A percentile compares a stretch with the other conserved stretches of the same genome.
Conservation (phyloP, 2,888 invertebrate genomes). For the Pterobdella sp. region DNA sequence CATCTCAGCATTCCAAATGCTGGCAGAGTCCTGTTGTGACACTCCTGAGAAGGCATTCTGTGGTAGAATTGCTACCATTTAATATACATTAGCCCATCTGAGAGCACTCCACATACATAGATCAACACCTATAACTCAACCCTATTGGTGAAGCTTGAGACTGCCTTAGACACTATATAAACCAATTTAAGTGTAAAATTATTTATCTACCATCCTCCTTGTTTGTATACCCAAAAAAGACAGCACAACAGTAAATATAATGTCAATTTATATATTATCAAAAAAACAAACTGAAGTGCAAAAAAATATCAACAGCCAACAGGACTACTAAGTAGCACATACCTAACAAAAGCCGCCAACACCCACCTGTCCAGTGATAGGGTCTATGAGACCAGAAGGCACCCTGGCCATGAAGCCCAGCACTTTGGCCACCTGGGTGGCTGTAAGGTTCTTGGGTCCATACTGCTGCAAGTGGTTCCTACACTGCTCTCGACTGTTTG, state of each 20-base stretch:
- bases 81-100: no score
- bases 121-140: no score
- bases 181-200: no score
- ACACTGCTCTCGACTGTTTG: slow-evolving; percentile 46
- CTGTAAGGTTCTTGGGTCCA: slow-evolving; percentile 67
- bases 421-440: slow-evolving; percentile 70
- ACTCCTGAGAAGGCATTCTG: slow-evolving; percentile 28
- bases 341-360: not conserved
- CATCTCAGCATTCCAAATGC: slow-evolving; percentile 83
- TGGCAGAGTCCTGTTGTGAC: slow-evolving; percentile 51
- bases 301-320: not conserved
- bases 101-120: no score
- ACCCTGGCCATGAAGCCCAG: slow-evolving; percentile 47
- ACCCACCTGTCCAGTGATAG: slow-evolving; percentile 41
- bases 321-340: not conserved
- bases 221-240: no score
- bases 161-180: no score
- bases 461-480: slow-evolving; percentile 73
- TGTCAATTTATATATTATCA: no score
- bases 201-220: no score
- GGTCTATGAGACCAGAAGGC: slow-evolving; percentile 51
- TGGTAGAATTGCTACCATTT: no score
- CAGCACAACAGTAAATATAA: no score
- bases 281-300: no score
- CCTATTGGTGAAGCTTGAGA: no score